Percentiles rank a stretch among this genome's conserved stretches.
phyloP scores from a whole-genome alignment of 2,797 vertebrate genomes.

The Thamnophis elegans region DNA sequence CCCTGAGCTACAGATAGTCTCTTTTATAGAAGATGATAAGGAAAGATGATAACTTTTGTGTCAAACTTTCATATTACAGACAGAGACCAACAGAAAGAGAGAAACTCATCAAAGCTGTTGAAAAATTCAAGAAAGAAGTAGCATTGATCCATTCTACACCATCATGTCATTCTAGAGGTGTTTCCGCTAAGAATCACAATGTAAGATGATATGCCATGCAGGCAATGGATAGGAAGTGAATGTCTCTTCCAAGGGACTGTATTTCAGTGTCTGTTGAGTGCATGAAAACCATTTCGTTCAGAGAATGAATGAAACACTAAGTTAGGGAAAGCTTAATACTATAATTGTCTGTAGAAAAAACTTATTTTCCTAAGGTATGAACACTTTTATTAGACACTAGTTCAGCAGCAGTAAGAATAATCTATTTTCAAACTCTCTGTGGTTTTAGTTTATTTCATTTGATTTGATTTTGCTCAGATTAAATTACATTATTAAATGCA shows the following conservation, averaged over 20 bases:
- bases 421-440: neutral
- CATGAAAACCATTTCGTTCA: neutral
- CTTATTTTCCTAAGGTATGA: neutral
- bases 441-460: neutral
- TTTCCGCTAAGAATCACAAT: conserved; percentile 49
- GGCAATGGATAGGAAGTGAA: neutral
- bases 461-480: neutral
- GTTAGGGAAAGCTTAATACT: too few relatives aligned
- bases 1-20: neutral
- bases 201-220: conserved; percentile 30
- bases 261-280: neutral
- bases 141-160: neutral
- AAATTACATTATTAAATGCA: neutral
- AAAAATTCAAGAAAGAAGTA: conserved; percentile 52
- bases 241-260: neutral
- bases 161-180: conserved; percentile 26
- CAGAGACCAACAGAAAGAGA: conserved; percentile 67
- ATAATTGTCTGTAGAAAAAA: neutral
- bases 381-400: neutral
- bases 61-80: conserved; percentile 44
- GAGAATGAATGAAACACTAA: neutral
- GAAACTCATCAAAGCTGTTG: conserved; percentile 53
- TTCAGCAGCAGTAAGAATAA: neutral
- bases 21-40: neutral
- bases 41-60: neutral